These are phyloP conservation scores for Parnassius apollo DNA, from an alignment of 2,888 invertebrate species.

Conservation along the genomic window DNA sequence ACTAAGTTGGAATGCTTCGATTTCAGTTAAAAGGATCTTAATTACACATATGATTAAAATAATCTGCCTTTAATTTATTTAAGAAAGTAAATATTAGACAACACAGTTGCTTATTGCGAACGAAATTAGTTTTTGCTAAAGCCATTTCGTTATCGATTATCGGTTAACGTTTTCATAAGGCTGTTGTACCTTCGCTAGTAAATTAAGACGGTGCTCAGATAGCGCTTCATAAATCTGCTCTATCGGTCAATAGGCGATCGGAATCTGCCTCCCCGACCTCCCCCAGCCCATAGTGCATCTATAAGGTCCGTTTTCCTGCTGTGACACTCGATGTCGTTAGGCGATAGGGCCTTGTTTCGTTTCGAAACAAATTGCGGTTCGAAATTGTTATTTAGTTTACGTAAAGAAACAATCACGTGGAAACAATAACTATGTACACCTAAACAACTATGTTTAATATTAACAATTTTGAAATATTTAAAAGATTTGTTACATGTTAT, in stretches of 20 bases:
- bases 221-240: conserved; percentile 41
- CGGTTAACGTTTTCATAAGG: conserved; percentile 24
- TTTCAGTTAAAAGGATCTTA: no score
- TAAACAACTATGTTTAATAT: no score
- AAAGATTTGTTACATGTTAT: no score
- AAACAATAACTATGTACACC: background rate
- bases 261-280: conserved; percentile 42
- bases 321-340: conserved; percentile 25
- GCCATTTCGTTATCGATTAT: background rate
- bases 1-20: no score
- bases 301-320: conserved; percentile 29
- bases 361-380: conserved; percentile 20
- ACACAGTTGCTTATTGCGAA: background rate
- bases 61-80: no score
- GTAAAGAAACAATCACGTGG: background rate
- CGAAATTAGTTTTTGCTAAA: background rate
- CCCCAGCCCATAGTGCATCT: conserved; percentile 31
- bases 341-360: conserved; percentile 17
- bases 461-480: no score
- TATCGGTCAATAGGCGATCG: conserved; percentile 42
- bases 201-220: conserved; percentile 44
- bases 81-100: no score
- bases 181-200: conserved; percentile 36
- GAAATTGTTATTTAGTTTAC: background rate
- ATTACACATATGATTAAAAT: no score